Evolutionary conservation across 2,113 vertebrate species (phyloP).

Genomic region (Sakesphorus luctuosus): DNA sequence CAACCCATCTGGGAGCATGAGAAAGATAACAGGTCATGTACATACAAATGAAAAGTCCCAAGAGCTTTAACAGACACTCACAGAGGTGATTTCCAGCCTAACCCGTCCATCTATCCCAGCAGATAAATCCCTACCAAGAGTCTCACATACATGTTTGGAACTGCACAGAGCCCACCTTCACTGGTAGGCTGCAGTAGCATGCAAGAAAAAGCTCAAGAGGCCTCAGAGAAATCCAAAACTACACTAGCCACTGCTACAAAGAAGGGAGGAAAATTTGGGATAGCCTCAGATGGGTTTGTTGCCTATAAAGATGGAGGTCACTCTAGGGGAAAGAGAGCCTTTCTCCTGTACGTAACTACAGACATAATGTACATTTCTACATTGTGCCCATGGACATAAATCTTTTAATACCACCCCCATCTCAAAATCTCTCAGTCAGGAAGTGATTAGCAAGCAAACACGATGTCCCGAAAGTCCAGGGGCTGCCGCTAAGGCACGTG

Average conservation of each 20-base stretch:
- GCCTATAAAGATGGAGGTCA: background rate
- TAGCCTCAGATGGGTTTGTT: background rate
- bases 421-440: background rate
- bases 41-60: background rate
- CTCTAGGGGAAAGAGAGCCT: background rate
- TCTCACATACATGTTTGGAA: rapidly evolving
- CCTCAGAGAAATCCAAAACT: background rate
- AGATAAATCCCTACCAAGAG: background rate
- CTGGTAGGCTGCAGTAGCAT: background rate
- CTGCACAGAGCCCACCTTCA: background rate
- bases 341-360: background rate
- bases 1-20: background rate
- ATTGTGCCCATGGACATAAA: background rate
- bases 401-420: background rate
- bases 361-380: background rate
- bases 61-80: background rate
- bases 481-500: background rate
- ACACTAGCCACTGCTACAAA: background rate
- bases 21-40: background rate
- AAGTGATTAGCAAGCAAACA: background rate
- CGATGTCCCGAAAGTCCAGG: background rate
- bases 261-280: background rate
- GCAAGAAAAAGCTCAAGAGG: background rate
- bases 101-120: background rate
- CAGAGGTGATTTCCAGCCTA: background rate